phyloP scores from a whole-genome alignment of 2,113 vertebrate genomes.

The Corythornis madagascariensis region DNA sequence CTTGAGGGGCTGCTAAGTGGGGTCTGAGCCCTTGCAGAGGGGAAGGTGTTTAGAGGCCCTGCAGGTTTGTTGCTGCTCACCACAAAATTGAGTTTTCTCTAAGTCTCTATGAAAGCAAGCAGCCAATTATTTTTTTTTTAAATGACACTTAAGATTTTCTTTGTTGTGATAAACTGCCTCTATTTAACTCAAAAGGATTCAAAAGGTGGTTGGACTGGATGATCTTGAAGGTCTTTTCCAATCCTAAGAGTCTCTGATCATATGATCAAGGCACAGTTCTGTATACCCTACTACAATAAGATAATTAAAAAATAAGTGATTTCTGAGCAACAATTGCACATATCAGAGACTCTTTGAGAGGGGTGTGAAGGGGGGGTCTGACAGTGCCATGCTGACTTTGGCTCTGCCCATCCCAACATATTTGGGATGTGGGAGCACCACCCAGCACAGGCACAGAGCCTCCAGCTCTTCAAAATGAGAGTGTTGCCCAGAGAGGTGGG shows the following conservation, averaged over 20 bases:
- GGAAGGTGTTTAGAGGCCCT: neutral
- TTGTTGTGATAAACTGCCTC: neutral
- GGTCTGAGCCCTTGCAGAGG: neutral
- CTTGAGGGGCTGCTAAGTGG: fast-evolving
- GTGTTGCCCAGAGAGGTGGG: too few relatives aligned
- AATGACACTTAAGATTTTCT: neutral
- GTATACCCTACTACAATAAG: neutral
- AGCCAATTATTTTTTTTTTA: too few relatives aligned
- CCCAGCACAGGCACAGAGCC: fast-evolving
- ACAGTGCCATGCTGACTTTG: neutral
- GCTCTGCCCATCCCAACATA: fast-evolving
- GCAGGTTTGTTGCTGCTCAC: neutral
- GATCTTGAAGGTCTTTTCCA: neutral
- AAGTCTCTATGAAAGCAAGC: neutral
- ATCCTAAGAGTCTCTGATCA: neutral
- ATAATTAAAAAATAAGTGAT: neutral
- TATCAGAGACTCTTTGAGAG: fast-evolving
- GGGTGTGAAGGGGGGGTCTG: fast-evolving
- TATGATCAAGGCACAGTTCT: neutral
- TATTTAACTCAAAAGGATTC: neutral
- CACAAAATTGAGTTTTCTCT: neutral
- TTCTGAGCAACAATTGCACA: neutral
- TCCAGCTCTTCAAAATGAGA: neutral
- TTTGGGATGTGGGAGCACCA: neutral
- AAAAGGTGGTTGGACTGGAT: neutral